These are phyloP conservation scores for Carcina quercana DNA, from an alignment of 2,888 invertebrate genomes.

Conservation along the genomic window DNA sequence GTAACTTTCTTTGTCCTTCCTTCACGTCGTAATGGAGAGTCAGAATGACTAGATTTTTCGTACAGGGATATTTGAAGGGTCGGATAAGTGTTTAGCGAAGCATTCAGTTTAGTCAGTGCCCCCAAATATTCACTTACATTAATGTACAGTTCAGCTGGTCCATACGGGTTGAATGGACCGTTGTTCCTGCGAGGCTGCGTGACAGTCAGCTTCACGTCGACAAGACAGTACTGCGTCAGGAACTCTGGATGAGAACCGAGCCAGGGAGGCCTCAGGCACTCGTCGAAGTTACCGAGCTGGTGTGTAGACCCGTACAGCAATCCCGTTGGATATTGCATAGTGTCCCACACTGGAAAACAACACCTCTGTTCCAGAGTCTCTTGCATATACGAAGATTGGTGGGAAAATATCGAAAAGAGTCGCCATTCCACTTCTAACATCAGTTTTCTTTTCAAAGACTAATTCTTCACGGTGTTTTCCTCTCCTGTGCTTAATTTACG, in stretches of 20 bases:
- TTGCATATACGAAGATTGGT: background rate
- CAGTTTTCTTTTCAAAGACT: background rate
- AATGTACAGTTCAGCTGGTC: slow-evolving; percentile 18
- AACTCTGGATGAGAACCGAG: slow-evolving; percentile 17
- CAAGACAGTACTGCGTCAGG: slow-evolving; percentile 32
- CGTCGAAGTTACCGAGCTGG: slow-evolving; percentile 34
- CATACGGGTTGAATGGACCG: slow-evolving; percentile 19
- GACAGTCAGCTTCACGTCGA: slow-evolving; percentile 20
- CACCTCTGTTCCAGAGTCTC: background rate
- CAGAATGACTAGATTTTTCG: no score
- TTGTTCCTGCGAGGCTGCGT: slow-evolving; percentile 1
- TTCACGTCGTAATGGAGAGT: no score
- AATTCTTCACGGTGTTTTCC: background rate
- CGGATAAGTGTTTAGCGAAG: background rate
- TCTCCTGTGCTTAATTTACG: no score
- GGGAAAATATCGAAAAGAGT: background rate
- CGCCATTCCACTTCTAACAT: background rate
- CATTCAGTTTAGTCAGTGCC: background rate
- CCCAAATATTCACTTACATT: slow-evolving; percentile 18
- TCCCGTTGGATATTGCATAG: slow-evolving; percentile 31
- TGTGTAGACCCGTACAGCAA: slow-evolving; percentile 26
- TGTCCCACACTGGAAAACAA: slow-evolving; percentile 31
- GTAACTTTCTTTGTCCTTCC: no score
- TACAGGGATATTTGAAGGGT: background rate
- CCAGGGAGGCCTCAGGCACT: slow-evolving; percentile 30